Evolutionary conservation across 1,140 invertebrate species (phyloP).

Genomic region (Panagrolaimus sp.): DNA sequence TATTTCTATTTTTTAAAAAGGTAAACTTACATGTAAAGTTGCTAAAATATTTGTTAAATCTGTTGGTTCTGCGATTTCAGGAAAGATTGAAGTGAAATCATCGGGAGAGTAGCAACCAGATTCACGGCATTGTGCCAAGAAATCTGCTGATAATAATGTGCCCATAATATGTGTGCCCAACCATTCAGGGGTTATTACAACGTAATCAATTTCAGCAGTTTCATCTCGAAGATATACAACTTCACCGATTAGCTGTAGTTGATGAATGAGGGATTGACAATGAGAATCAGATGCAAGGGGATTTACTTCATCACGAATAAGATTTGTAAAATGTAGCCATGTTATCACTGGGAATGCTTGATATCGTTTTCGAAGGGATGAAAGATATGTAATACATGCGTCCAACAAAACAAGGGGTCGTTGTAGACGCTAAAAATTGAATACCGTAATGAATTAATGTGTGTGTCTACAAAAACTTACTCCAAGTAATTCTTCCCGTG

Average conservation of each 20-base stretch:
- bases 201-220: constrained; percentile 64
- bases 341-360: constrained; percentile 67
- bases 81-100: constrained; percentile 72
- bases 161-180: constrained; percentile 70
- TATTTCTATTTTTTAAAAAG: neutral
- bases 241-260: constrained; percentile 69
- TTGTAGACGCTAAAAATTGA: constrained; percentile 61
- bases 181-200: constrained; percentile 72
- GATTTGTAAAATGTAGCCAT: constrained; percentile 67
- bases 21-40: constrained; percentile 62
- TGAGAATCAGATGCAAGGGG: constrained; percentile 69
- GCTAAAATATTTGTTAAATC: constrained; percentile 69
- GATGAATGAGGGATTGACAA: constrained; percentile 67
- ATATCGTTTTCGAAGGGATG: constrained; percentile 63
- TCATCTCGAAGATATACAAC: constrained; percentile 63
- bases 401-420: constrained; percentile 67
- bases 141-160: constrained; percentile 68
- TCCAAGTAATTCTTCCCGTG: constrained; percentile 41
- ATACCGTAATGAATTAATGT: no score
- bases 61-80: constrained; percentile 68
- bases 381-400: constrained; percentile 63
- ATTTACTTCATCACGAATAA: constrained; percentile 67
- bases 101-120: constrained; percentile 73
- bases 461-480: constrained; percentile 26
- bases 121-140: constrained; percentile 66